Conservation (phyloP, 2,888 invertebrate genomes). For the Craniophora ligustri region DNA sequence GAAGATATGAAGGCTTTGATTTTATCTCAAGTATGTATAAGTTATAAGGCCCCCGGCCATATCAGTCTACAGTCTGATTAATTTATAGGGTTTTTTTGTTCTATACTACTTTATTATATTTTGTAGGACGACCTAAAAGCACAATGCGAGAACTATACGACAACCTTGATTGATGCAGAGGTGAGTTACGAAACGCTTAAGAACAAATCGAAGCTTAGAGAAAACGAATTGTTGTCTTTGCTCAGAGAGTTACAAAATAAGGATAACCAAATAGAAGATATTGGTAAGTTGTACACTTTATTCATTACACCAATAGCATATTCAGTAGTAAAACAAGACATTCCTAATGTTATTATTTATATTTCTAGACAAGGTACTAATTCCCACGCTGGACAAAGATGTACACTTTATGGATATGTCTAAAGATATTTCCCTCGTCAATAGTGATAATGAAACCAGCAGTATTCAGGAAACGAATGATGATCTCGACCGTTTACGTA, state of each 20-base stretch:
- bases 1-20: conserved; percentile 59
- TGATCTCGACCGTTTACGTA: conserved; percentile 54
- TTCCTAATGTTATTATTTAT: conserved; percentile 1
- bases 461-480: conserved; percentile 58
- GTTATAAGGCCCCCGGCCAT: too few relatives aligned
- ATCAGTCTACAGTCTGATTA: too few relatives aligned
- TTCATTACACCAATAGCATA: background rate
- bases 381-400: conserved; percentile 61
- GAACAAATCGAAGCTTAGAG: conserved; percentile 84
- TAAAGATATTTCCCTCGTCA: conserved; percentile 73
- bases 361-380: conserved; percentile 60
- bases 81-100: too few relatives aligned
- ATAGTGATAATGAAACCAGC: conserved; percentile 74
- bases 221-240: conserved; percentile 85
- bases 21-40: conserved; percentile 57
- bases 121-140: conserved; percentile 69
- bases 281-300: conserved; percentile 59
- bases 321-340: background rate
- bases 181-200: conserved; percentile 86
- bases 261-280: conserved; percentile 58
- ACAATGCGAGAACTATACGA: conserved; percentile 65
- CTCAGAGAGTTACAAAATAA: conserved; percentile 71
- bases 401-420: conserved; percentile 72
- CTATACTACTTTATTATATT: conserved; percentile 4
- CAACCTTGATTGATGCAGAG: conserved; percentile 82